phyloP scores from a whole-genome alignment of 2,797 vertebrate genomes.

The Artibeus jamaicensis region DNA sequence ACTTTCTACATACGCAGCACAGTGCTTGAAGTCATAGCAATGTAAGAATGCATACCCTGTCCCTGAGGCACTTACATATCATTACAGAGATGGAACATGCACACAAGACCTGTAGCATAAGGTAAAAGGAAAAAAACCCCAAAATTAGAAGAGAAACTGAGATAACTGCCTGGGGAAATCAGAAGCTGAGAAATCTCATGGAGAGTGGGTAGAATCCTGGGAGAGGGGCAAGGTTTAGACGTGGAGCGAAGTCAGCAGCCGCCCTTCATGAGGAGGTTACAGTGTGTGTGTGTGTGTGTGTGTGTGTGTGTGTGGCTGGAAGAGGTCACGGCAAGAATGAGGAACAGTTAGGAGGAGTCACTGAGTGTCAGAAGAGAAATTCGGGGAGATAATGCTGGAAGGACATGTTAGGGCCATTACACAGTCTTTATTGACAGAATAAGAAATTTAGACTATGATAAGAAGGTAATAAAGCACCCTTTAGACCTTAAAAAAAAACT shows the following conservation, averaged over 20 bases:
- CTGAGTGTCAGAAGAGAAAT: not conserved
- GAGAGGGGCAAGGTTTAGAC: not conserved
- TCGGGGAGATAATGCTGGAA: not conserved
- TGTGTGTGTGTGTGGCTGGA: not conserved
- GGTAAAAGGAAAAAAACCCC: not conserved
- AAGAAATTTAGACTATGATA: not conserved
- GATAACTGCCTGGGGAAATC: slow-evolving; percentile 9
- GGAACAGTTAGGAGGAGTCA: not conserved
- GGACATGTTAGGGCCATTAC: not conserved
- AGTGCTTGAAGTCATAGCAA: not conserved
- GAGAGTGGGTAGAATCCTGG: not conserved
- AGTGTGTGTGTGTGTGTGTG: not conserved
- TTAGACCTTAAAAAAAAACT: not conserved
- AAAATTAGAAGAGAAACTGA: not conserved
- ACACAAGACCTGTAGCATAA: not conserved
- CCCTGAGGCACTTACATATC: not conserved
- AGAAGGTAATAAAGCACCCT: not conserved
- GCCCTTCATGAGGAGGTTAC: not conserved
- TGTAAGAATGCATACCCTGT: not conserved
- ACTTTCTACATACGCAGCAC: not conserved
- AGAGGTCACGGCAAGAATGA: not conserved
- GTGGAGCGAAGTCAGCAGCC: not conserved
- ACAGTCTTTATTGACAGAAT: not conserved
- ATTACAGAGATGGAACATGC: not conserved
- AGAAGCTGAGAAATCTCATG: not conserved